Conservation (phyloP, 2,888 invertebrate species). For the Cybosia mesomella region DNA sequence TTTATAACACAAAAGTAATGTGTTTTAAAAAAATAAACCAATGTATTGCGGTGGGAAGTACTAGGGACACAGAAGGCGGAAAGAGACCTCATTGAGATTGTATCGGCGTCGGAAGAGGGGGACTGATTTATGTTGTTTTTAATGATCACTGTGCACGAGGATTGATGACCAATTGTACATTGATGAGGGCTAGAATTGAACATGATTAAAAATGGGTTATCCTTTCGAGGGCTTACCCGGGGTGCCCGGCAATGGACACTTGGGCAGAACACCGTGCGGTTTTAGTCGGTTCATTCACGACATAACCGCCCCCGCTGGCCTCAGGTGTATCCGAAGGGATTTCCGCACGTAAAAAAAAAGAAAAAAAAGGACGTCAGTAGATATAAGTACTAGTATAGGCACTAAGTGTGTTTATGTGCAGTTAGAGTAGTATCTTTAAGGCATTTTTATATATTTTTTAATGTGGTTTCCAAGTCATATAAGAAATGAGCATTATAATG, state of each 20-base stretch:
- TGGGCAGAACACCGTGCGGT: too few relatives aligned
- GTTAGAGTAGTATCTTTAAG: not conserved
- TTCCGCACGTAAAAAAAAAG: too few relatives aligned
- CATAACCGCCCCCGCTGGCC: too few relatives aligned
- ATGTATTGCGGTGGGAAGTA: slow-evolving; percentile 25
- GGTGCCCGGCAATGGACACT: too few relatives aligned
- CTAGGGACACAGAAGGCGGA: slow-evolving; percentile 41
- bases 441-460: too few relatives aligned
- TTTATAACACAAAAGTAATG: not conserved
- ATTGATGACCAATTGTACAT: slow-evolving; percentile 48
- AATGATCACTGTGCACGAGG: slow-evolving; percentile 44
- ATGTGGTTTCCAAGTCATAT: too few relatives aligned
- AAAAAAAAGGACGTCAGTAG: slow-evolving; percentile 28
- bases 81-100: slow-evolving; percentile 50
- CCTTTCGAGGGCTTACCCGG: too few relatives aligned
- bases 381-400: not conserved
- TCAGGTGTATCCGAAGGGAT: too few relatives aligned
- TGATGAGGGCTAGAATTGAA: slow-evolving; percentile 26
- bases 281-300: too few relatives aligned
- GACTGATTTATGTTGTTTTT: slow-evolving; percentile 52
- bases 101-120: slow-evolving; percentile 46
- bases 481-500: too few relatives aligned
- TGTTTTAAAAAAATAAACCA: slow-evolving; percentile 10
- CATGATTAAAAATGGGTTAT: too few relatives aligned
- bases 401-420: not conserved